A percentile compares a stretch with the other conserved stretches of the same genome.
Evolutionary conservation across 2,888 invertebrate genomes (phyloP).

Genomic region (Halictus quadricinctus): DNA sequence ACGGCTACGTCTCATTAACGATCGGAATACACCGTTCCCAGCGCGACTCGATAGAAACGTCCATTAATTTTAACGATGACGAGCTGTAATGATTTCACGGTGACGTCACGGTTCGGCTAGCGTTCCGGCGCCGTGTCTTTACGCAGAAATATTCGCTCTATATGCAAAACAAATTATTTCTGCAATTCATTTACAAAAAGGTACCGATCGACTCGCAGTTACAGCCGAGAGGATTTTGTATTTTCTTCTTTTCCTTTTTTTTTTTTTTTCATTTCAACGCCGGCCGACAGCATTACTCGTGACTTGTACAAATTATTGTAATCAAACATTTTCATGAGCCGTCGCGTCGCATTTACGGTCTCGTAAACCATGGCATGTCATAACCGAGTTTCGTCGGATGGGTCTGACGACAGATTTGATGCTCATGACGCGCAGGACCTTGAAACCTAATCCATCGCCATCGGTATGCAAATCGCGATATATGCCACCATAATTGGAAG

Average conservation of each 20-base stretch:
- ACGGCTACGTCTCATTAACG: constrained; percentile 46
- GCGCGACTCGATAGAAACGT: constrained; percentile 27
- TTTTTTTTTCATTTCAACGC: background rate
- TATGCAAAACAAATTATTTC: constrained; percentile 18
- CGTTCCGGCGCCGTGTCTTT: background rate
- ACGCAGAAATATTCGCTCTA: constrained; percentile 14
- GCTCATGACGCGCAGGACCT: background rate
- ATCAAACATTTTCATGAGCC: constrained; percentile 5
- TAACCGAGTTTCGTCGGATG: background rate
- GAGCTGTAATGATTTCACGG: constrained; percentile 39
- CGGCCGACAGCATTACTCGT: background rate
- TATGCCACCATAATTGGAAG: no score
- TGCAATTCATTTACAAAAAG: constrained; percentile 1
- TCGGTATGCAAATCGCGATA: background rate
- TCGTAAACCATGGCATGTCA: background rate
- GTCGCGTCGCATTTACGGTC: background rate
- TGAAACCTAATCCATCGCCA: background rate
- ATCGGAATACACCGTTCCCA: constrained; percentile 22
- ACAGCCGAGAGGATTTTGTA: background rate
- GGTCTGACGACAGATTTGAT: background rate
- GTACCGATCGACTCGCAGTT: background rate
- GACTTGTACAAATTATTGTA: background rate
- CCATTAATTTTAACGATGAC: constrained; percentile 51
- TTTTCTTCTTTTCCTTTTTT: background rate
- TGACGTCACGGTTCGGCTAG: constrained; percentile 20